Evolutionary conservation across 2,888 invertebrate species (phyloP).

Genomic region (Dioctria linearis): DNA sequence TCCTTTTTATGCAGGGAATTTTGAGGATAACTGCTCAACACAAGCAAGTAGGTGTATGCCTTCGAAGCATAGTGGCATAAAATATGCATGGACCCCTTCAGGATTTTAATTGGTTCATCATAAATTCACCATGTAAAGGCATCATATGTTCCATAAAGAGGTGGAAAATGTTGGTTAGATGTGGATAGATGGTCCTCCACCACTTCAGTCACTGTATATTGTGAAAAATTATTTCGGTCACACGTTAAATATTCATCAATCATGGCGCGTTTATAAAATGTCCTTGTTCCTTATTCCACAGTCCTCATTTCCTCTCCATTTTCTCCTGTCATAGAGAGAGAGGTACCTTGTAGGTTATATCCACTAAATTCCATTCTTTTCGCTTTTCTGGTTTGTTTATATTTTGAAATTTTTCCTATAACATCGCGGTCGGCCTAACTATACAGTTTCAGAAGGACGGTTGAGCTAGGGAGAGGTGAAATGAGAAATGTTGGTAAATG

Average conservation of each 20-base stretch:
- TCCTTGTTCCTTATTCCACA: conserved; percentile 19
- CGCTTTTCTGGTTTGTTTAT: conserved; percentile 23
- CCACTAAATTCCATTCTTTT: background rate
- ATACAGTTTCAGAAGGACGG: background rate
- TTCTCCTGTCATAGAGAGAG: background rate
- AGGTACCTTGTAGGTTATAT: too few species aligned
- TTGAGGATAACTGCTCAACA: conserved; percentile 9
- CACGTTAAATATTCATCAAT: conserved; percentile 57
- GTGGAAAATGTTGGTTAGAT: conserved; percentile 32
- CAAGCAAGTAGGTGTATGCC: background rate
- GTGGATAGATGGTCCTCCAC: conserved; percentile 22
- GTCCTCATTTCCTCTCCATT: background rate
- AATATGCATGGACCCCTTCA: conserved; percentile 45
- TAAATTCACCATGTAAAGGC: conserved; percentile 64
- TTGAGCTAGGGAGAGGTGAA: background rate
- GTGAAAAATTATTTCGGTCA: conserved; percentile 57
- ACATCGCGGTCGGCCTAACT: background rate
- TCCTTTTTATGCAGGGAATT: background rate
- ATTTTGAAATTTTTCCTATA: background rate
- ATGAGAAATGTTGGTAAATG: too few species aligned
- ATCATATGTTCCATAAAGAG: conserved; percentile 40
- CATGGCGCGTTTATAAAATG: conserved; percentile 33
- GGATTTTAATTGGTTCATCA: conserved; percentile 68
- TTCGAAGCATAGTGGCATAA: conserved; percentile 3
- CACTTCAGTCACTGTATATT: conserved; percentile 21